Evolutionary conservation across 2,888 invertebrate genomes (phyloP).

Genomic region (Stenotaenia linearis): DNA sequence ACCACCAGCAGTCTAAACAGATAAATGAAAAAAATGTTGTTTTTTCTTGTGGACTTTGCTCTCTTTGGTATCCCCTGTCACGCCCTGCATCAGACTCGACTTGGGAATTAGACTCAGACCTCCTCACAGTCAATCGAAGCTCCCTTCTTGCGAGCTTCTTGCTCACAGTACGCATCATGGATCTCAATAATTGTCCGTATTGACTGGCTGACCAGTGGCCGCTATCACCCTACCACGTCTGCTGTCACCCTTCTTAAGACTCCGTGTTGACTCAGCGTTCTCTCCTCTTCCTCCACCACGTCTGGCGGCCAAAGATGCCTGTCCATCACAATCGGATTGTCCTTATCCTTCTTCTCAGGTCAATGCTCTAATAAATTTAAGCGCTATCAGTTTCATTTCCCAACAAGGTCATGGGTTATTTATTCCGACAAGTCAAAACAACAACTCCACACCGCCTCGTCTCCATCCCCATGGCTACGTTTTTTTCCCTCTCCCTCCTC

Average conservation of each 20-base stretch:
- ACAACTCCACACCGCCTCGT: background rate
- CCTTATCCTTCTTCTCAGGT: background rate
- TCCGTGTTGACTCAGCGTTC: conserved; percentile 17
- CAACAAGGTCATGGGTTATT: background rate
- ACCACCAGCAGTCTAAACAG: background rate
- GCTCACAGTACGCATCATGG: conserved; percentile 3
- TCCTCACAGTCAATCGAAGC: background rate
- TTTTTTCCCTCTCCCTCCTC: background rate
- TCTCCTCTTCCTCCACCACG: background rate
- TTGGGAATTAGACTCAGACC: background rate
- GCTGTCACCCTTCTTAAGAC: conserved; percentile 1
- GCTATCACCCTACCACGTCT: background rate
- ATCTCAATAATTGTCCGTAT: conserved; percentile 31
- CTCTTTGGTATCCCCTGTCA: background rate
- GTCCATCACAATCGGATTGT: conserved; percentile 15
- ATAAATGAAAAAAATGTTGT: background rate
- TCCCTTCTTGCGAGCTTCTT: background rate
- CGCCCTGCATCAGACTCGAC: background rate
- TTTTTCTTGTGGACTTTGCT: background rate
- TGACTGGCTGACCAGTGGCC: conserved; percentile 6
- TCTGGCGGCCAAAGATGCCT: background rate
- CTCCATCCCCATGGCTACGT: background rate
- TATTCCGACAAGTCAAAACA: conserved; percentile 6
- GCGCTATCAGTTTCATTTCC: background rate
- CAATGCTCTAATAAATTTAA: background rate